Evolutionary conservation across 2,888 invertebrate species (phyloP), one percentile per base, ranked within the genome.

Genomic region (Megamerina dolium): DNA sequence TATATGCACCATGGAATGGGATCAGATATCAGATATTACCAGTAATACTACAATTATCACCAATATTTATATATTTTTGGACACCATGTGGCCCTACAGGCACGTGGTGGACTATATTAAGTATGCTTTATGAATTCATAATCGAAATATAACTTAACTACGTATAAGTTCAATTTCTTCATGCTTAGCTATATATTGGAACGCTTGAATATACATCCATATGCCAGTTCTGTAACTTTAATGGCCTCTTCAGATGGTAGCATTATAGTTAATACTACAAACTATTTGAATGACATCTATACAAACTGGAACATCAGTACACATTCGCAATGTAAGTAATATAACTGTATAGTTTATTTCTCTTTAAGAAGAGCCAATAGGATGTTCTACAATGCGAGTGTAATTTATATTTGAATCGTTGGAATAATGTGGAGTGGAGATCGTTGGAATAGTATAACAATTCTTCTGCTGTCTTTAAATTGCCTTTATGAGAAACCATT

Each of bases 51-150:
- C 66, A 13, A 52, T 72, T 8, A 73, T 74, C 34, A 76, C 81
- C 1, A 80, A 85, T 58, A 64, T 88, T 2, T 79, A 79, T 49
- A 76, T 88, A 20, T 81, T 81, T 37, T 54, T 87, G 20, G 87
- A 88, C 60, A 74, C 78, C 1, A 71, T 73, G 5, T 87, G 83
- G 84, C 72, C 73, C 5, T 85, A 77, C 56, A 59, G 72, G 12
- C 67, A 74, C 2, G 72, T 87, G 10, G 77, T 79, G 48, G 75
- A 80, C 21, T 76, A 83, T 31, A 70, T 87, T 19, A 75, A 78
- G 70, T 82, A 77, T 71, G 74, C 46, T 57, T 4, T 9, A 6
- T 17, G 8, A 30, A 10, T 10, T 20, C 5, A 3, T 30, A 3
- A 26, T n/a, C 3, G 12, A 18, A 8, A 3, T 18, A 5, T 20